These are phyloP conservation scores for Indicator indicator DNA, from an alignment of 2,113 vertebrate genomes.

Conservation along the genomic window DNA sequence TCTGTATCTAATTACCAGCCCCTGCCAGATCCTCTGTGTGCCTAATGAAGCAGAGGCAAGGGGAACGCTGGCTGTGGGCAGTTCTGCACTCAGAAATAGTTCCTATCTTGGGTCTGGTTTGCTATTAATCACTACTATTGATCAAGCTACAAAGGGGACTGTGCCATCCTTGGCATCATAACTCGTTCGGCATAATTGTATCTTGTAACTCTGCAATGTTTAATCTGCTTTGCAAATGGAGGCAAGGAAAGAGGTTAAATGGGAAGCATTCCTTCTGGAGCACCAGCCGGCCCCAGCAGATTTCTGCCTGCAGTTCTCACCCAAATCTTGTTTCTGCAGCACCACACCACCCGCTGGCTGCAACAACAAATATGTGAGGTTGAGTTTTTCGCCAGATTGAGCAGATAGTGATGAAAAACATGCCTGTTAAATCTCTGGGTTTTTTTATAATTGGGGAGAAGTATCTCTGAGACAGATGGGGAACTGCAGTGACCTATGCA, in stretches of 20 bases:
- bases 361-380: conserved; percentile 66
- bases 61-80: neutral
- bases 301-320: conserved; percentile 68
- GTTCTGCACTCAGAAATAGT: neutral
- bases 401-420: conserved; percentile 64
- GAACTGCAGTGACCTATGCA: conserved; percentile 43
- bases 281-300: conserved; percentile 59
- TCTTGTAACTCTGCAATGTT: conserved; percentile 22
- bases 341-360: conserved; percentile 65
- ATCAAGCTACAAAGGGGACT: conserved; percentile 31
- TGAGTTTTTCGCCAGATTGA: conserved; percentile 68
- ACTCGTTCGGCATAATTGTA: neutral
- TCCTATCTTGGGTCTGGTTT: neutral
- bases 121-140: conserved; percentile 14
- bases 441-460: conserved; percentile 58
- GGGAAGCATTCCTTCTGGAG: conserved; percentile 63
- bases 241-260: conserved; percentile 58
- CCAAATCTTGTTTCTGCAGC: conserved; percentile 58
- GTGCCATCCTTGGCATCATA: neutral
- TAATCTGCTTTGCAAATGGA: conserved; percentile 62
- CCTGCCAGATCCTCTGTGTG: conserved; percentile 18
- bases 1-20: conserved; percentile 34
- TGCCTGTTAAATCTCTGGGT: conserved; percentile 63
- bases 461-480: conserved; percentile 39
- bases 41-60: neutral